Percentiles rank a stretch among this genome's conserved stretches.
These are phyloP conservation scores for Brachionus calyciflorus DNA, from an alignment of 1,140 invertebrate genomes.

Conservation along the genomic window DNA sequence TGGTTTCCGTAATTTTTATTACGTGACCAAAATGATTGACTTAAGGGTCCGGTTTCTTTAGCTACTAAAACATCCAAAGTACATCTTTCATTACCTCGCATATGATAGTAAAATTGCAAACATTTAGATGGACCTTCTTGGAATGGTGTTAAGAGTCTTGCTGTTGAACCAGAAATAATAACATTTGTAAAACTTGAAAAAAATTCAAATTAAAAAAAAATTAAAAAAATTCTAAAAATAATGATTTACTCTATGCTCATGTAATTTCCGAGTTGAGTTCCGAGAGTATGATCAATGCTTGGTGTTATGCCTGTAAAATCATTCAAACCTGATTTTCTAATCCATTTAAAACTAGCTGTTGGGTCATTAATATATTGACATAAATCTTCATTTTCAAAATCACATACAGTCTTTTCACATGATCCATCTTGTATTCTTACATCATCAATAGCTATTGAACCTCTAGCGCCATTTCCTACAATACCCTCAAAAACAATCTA, in stretches of 20 bases:
- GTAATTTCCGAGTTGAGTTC: slow-evolving; percentile 47
- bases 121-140: background rate
- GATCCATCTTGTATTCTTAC: slow-evolving; percentile 50
- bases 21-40: background rate
- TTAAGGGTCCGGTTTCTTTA: background rate
- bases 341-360: background rate
- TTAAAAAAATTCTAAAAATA: slow-evolving; percentile 29
- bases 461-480: background rate
- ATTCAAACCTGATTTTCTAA: background rate
- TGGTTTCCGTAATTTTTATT: slow-evolving; percentile 23
- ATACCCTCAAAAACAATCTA: slow-evolving; percentile 32
- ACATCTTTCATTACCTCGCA: slow-evolving; percentile 25
- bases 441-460: slow-evolving; percentile 54
- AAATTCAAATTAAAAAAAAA: background rate
- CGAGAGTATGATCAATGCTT: slow-evolving; percentile 25
- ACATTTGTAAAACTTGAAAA: background rate
- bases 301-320: background rate
- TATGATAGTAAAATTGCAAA: slow-evolving; percentile 33
- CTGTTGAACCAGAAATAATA: slow-evolving; percentile 7
- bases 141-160: slow-evolving; percentile 24
- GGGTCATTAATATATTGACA: background rate
- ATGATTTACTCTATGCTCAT: slow-evolving; percentile 52
- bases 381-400: slow-evolving; percentile 39
- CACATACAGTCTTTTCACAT: slow-evolving; percentile 48
- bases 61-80: background rate